phyloP scores from a whole-genome alignment of 2,797 vertebrate species.

The Otolemur crassicaudatus region DNA sequence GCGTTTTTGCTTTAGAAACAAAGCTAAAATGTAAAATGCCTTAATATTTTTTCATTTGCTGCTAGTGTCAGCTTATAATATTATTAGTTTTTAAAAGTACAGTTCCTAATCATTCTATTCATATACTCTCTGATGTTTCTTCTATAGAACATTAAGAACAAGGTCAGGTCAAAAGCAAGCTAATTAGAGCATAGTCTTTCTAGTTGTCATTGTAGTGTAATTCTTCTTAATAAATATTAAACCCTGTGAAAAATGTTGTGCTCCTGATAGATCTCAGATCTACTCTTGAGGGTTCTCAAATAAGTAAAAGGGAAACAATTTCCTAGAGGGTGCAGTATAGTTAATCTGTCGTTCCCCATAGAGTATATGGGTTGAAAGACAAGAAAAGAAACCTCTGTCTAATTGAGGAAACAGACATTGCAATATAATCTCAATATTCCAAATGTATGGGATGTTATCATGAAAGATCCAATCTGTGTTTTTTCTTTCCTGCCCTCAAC shows the following conservation, averaged over 20 bases:
- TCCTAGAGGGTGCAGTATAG: not conserved
- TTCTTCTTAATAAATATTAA: constrained; percentile 49
- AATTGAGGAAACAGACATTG: constrained; percentile 9
- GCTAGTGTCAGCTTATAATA: constrained; percentile 17
- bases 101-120: constrained; percentile 28
- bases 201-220: constrained; percentile 24
- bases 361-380: not conserved
- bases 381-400: not conserved
- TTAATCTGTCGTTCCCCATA: not conserved
- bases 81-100: constrained; percentile 52
- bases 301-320: constrained; percentile 44
- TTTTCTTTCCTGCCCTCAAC: constrained; percentile 2
- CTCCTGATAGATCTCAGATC: not conserved
- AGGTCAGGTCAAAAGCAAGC: constrained; percentile 40
- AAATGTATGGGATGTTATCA: not conserved
- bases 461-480: not conserved
- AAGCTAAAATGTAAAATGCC: constrained; percentile 40
- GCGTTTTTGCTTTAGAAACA: constrained; percentile 66
- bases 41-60: constrained; percentile 49
- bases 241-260: constrained; percentile 20
- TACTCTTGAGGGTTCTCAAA: constrained; percentile 34
- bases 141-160: constrained; percentile 52
- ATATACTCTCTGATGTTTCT: constrained; percentile 60
- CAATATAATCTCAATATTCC: not conserved
- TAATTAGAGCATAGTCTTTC: constrained; percentile 51